Percentiles rank a stretch among this genome's conserved stretches.
Evolutionary conservation across 2,113 vertebrate species (phyloP).

Genomic region (Gallinago paraguaiae): DNA sequence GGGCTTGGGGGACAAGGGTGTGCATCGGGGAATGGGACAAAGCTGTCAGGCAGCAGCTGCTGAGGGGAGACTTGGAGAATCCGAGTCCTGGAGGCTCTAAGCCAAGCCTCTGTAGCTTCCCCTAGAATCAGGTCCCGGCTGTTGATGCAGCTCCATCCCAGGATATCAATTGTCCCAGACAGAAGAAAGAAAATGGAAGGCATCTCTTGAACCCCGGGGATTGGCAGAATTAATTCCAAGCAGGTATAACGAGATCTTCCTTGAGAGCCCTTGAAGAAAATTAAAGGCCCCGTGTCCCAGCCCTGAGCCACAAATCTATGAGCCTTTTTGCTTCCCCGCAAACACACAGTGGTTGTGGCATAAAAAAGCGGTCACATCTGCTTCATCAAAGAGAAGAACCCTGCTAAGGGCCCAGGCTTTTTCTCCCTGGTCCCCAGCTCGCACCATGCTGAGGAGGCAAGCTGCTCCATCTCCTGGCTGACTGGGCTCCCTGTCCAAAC

Average conservation of each 20-base stretch:
- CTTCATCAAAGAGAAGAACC: slow-evolving; percentile 21
- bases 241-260: slow-evolving; percentile 20
- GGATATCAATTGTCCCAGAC: not conserved
- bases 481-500: not conserved
- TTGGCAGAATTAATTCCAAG: slow-evolving; percentile 27
- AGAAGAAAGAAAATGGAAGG: not conserved
- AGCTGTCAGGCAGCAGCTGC: not conserved
- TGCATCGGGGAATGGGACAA: not conserved
- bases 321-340: not conserved
- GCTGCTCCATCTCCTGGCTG: slow-evolving; percentile 49
- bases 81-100: not conserved
- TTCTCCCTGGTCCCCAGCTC: not conserved
- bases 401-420: not conserved
- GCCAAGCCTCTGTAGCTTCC: not conserved
- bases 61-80: not conserved
- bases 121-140: not conserved
- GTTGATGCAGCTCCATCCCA: not conserved
- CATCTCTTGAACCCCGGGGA: not conserved
- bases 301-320: not conserved
- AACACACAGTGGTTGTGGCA: not conserved
- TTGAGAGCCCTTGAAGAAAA: slow-evolving; percentile 48
- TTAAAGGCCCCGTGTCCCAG: not conserved
- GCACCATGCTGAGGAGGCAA: not conserved
- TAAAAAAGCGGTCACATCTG: slow-evolving; percentile 29
- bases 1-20: not conserved